Evolutionary conservation across 2,888 invertebrate genomes (phyloP), one percentile per base, ranked within the genome.

Genomic region (Crossocerus cetratus): DNA sequence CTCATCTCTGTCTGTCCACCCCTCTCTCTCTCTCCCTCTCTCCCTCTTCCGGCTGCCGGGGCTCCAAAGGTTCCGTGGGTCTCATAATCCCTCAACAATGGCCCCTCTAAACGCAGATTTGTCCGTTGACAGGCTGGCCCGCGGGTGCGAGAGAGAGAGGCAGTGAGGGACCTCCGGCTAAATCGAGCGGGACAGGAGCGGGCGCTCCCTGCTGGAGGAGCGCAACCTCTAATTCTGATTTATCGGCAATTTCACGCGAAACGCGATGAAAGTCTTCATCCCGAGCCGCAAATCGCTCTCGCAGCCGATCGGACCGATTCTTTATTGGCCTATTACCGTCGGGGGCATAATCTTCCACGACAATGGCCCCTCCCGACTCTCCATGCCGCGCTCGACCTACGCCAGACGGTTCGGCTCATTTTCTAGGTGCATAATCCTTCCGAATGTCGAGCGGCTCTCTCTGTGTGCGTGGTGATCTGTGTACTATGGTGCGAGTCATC

Each of bases 71-170:
- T 32, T 77, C 78, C 78, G 81, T 76, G 78, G 80, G 64, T 11
- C 77, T 72, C 82, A 80, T 85, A 86, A 86, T 86, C 86, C 84
- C 61, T 62, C 65, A 80, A 86, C 85, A 86, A 85, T 85, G 79
- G 79, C 62, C 74, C 74, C 64, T 72, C 82, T 82, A 80, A 83
- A 81, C 82, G 82, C 76, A 81, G 82, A 83, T 83, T 83, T 83
- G 82, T 76, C 71, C 80, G 78, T 74, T 80, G 81, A 81, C 81
- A 81, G 78, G 18, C 49, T 5, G 49, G 4, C 16, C 16, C 4
- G 8, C 13, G 18, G 4, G 49, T 16, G 16, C 5, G 18, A 49
- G 18, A 49, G 49, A 14, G 8, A 8, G 73, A 69, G 74, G 23
- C 63, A 57, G 69, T 78, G 76, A 74, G 76, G 79, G 62, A 63